Base-by-base conservation (phyloP, 1,140 invertebrate species). In the Panulirus ornatus region DNA sequence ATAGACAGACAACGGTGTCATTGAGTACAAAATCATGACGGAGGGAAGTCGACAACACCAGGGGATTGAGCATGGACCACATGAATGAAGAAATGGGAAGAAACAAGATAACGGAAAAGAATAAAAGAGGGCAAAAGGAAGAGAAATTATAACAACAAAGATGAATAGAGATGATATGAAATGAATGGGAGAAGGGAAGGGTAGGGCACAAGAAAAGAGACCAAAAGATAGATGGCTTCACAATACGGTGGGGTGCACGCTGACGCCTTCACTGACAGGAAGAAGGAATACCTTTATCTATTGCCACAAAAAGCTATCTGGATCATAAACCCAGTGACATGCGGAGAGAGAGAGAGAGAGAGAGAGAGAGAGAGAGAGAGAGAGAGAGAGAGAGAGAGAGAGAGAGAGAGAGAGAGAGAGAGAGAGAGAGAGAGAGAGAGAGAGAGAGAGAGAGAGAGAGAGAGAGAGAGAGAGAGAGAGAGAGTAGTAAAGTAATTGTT, bases 331-430 rank as follows among this genome's bases (percentile, higher is more conserved):
- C n/a, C n/a, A n/a, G n/a, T 22, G n/a, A 30, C n/a, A 63, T 6
- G 6, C 1, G 44, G n/a, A 30, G 58, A 11, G 11, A 30, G 0
- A 30, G 58, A 9, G 58, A 66, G 1, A 58, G 54, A 16, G 16
- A 3, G n/a, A 3, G 42, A 34, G 8, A 79, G 44, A 79, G 44
- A 79, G 44, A 79, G 42, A 79, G 76, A 79, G 76, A 81, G 73
- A 76, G 73, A 76, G 73, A 76, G 73, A 76, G 73, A 76, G 73
- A 76, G 73, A 76, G 73, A 76, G 73, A 76, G 73, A 76, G 73
- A 76, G 73, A 76, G 44, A 34, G 76, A 51, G 38, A 79, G 42
- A 34, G 42, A 79, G 76, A 78, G 75, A 78, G 42, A 47, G 42
- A 47, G 75, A 51, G n/a, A 79, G 42, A 79, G 42, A 47, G 76